phyloP scores from a whole-genome alignment of 2,888 invertebrate genomes.

The Stenchaetothrips biformis region DNA sequence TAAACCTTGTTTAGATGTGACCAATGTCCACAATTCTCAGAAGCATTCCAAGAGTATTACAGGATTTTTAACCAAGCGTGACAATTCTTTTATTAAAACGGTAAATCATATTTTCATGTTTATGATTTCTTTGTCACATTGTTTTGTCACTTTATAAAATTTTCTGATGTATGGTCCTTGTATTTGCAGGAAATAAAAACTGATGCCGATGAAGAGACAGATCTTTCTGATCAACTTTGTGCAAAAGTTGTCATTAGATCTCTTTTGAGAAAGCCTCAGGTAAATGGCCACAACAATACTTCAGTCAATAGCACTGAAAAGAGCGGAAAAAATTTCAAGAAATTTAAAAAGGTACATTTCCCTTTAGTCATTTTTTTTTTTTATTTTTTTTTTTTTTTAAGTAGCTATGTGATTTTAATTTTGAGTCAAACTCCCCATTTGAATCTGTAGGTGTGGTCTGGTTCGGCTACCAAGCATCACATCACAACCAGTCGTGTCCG shows the following conservation, averaged over 20 bases:
- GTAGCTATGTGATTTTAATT: too few species aligned
- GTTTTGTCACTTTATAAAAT: too few species aligned
- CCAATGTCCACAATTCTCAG: background rate
- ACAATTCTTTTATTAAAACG: background rate
- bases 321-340: background rate
- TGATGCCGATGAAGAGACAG: background rate
- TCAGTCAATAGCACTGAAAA: background rate
- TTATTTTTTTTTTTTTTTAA: too few species aligned
- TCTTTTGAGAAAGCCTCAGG: background rate
- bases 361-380: too few species aligned
- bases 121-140: background rate
- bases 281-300: background rate
- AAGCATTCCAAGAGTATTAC: background rate
- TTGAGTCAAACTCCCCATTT: too few species aligned
- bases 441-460: too few species aligned
- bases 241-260: background rate
- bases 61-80: background rate
- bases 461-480: background rate
- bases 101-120: background rate
- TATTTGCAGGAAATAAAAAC: background rate
- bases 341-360: conserved; percentile 12
- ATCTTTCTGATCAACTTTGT: background rate
- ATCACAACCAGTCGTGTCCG: background rate
- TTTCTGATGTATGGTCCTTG: background rate
- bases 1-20: background rate